Evolutionary conservation across 2,888 invertebrate genomes (phyloP), one percentile per base, ranked within the genome.

Genomic region (Biston betularia): DNA sequence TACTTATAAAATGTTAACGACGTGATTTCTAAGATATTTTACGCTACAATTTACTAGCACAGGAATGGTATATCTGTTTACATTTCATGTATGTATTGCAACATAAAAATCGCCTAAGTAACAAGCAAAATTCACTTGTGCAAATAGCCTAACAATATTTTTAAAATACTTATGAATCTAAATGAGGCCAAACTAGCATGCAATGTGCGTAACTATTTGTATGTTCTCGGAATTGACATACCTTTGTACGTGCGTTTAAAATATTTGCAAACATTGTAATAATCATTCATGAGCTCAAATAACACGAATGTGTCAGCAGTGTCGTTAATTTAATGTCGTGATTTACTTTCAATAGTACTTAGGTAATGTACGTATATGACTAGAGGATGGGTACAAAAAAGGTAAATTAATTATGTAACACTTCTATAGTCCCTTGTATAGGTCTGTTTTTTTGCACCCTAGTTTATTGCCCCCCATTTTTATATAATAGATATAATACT

Each of bases 61-160:
- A n/a, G 8, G 6, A 50, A 35, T 35, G 9, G 52, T 38, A n/a
- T 38, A 14, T 52, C 35, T 52, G 35, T 35, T 35, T 52, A 52
- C 35, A n/a, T 52, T 52, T 14, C 52, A 38, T 52, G n/a, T 7
- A 8, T 50, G 7, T 52, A 35, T 52, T 52, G 52, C 35, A 52
- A 35, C 52, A 52, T 14, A 52, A 52, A 52, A 52, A 35, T 35
- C 11, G 53, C 0, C 15, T 24, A 54, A 8, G n/a, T 52, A n/a
- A 42, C 40, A 54, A 54, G 54, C 11, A 1, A 48, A 48, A 15
- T 57, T 57, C 38, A 48, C 42, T 58, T 58, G 58, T 24, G 40
- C 40, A 58, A 49, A 50, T 50, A 40, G 33, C 5, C 9, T 49
- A 57, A 24, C 33, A 12, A 44, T 44, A 44, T 44, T 44, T 33